Conservation (phyloP, 2,888 invertebrate species). For the Nemotelus pantherinus region DNA sequence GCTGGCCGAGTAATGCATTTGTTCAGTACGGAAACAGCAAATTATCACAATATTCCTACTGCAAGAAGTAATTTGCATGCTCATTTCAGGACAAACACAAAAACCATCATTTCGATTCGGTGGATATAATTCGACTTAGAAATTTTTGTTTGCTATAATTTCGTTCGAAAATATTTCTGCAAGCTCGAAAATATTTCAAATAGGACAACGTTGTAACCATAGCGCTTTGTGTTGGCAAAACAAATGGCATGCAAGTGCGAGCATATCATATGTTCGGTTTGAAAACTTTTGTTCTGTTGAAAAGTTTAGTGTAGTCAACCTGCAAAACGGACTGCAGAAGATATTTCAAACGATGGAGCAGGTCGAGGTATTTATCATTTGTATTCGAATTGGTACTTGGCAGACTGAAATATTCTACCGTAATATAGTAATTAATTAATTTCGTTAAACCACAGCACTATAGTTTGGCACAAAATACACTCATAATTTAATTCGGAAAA, state of each 20-base stretch:
- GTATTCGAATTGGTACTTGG: slow-evolving; percentile 9
- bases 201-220: slow-evolving; percentile 41
- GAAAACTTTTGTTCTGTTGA: neutral
- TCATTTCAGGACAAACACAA: too few relatives aligned
- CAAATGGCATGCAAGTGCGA: slow-evolving; percentile 30
- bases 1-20: neutral
- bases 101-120: too few relatives aligned
- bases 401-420: neutral
- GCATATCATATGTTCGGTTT: neutral
- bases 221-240: slow-evolving; percentile 48
- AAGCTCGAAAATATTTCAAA: neutral
- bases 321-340: neutral
- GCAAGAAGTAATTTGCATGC: too few relatives aligned
- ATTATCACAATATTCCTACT: too few relatives aligned
- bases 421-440: neutral
- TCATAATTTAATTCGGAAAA: neutral
- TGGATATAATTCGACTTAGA: too few relatives aligned
- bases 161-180: too few relatives aligned
- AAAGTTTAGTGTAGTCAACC: neutral
- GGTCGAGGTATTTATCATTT: too few relatives aligned
- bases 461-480: neutral
- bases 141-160: too few relatives aligned
- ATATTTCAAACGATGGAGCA: too few relatives aligned
- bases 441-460: too few relatives aligned
- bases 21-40: too few relatives aligned